These are phyloP conservation scores for Pseudoatta argentina DNA, from an alignment of 1,140 invertebrate species.

Conservation along the genomic window DNA sequence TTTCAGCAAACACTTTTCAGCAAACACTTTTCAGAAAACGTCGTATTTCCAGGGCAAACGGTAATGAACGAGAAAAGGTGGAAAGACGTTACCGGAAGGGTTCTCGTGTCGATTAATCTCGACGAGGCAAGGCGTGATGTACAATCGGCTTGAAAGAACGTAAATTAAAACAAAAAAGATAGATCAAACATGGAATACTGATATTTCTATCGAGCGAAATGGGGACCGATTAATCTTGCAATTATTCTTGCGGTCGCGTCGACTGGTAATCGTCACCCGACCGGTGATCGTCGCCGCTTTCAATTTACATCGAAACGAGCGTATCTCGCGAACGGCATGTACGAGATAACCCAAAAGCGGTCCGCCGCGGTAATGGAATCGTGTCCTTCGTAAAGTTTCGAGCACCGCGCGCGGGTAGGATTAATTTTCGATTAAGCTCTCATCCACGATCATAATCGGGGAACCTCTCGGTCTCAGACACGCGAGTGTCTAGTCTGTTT, in stretches of 20 bases:
- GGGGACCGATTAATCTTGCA: slow-evolving; percentile 45
- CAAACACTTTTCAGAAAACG: slow-evolving; percentile 50
- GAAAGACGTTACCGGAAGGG: slow-evolving; percentile 36
- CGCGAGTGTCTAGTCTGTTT: not conserved
- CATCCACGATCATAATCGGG: not conserved
- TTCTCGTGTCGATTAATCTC: slow-evolving; percentile 41
- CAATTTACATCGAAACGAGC: slow-evolving; percentile 63
- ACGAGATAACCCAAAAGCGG: slow-evolving; percentile 25
- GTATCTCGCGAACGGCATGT: slow-evolving; percentile 40
- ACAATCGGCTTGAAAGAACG: not conserved
- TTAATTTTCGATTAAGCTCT: slow-evolving; percentile 55
- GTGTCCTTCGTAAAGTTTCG: slow-evolving; percentile 54
- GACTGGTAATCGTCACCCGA: slow-evolving; percentile 6
- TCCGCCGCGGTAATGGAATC: slow-evolving; percentile 47
- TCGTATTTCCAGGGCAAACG: slow-evolving; percentile 56
- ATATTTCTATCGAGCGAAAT: slow-evolving; percentile 28
- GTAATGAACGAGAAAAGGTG: slow-evolving; percentile 55
- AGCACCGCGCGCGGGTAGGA: slow-evolving; percentile 12
- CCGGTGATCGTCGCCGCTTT: slow-evolving; percentile 41
- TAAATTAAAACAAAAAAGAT: not conserved
- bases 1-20: slow-evolving; percentile 45
- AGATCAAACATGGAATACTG: slow-evolving; percentile 21
- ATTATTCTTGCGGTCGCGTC: slow-evolving; percentile 39
- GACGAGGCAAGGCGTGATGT: not conserved
- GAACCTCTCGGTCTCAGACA: not conserved